These are phyloP conservation scores for Araneus ventricosus DNA, from an alignment of 1,140 invertebrate species.

Conservation along the genomic window DNA sequence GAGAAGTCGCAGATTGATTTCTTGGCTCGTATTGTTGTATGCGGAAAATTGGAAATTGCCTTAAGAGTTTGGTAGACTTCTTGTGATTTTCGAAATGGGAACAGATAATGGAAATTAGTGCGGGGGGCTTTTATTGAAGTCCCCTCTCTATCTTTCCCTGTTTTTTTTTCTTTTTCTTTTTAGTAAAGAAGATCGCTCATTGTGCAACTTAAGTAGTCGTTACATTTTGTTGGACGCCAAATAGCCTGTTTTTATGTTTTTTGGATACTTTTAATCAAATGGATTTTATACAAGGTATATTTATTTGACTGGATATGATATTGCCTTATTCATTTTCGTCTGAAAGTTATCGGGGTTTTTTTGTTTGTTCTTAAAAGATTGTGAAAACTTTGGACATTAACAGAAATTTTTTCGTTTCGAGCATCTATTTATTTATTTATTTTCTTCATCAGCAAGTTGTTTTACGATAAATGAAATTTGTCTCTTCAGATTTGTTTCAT, in stretches of 20 bases:
- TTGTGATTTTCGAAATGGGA: not conserved
- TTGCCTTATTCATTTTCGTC: no score
- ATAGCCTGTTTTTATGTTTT: not conserved
- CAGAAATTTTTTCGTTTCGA: no score
- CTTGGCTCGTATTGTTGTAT: not conserved
- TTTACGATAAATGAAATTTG: no score
- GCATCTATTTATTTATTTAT: no score
- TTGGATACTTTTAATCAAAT: constrained; percentile 2
- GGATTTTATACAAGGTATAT: not conserved
- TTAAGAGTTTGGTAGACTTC: not conserved
- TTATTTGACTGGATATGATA: no score
- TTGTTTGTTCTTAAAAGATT: no score
- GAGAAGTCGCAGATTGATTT: constrained; percentile 14
- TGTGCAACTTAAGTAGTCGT: not conserved
- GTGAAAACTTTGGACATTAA: no score
- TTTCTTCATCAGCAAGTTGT: no score
- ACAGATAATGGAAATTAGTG: constrained; percentile 1
- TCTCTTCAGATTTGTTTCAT: no score
- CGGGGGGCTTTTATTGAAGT: not conserved
- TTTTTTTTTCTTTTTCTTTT: not conserved
- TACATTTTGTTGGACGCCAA: not conserved
- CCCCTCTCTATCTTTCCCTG: not conserved
- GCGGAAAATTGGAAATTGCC: constrained; percentile 24
- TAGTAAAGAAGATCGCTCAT: not conserved
- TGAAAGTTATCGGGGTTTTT: no score